Evolutionary conservation across 1,140 invertebrate genomes (phyloP).

Genomic region (Hermetia illucens): DNA sequence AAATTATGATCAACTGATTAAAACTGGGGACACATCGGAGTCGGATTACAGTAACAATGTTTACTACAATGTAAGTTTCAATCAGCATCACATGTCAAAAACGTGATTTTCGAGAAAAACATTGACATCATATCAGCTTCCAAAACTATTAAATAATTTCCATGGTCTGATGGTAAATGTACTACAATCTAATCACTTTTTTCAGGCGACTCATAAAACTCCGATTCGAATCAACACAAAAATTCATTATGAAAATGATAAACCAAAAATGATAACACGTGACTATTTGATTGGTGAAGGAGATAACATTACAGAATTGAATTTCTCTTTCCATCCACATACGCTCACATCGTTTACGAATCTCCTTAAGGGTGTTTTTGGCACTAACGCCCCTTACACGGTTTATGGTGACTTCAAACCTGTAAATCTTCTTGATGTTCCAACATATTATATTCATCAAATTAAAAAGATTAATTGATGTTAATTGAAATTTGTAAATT

Average conservation of each 20-base stretch:
- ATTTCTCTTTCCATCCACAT: constrained; percentile 76
- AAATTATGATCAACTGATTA: constrained; percentile 73
- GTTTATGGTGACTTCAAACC: constrained; percentile 71
- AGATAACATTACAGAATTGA: constrained; percentile 50
- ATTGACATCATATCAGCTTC: too few relatives aligned
- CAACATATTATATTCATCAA: constrained; percentile 74
- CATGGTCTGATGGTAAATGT: too few relatives aligned
- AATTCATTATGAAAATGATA: constrained; percentile 57
- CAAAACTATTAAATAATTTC: too few relatives aligned
- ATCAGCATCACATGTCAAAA: too few relatives aligned
- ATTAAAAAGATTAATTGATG: too few relatives aligned
- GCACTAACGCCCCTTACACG: constrained; percentile 42
- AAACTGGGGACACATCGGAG: constrained; percentile 52
- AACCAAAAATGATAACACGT: constrained; percentile 56
- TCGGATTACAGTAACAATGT: too few relatives aligned
- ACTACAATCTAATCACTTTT: too few relatives aligned
- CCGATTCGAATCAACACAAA: constrained; percentile 70
- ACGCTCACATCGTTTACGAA: constrained; percentile 50
- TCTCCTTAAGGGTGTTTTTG: constrained; percentile 58
- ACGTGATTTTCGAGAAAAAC: too few relatives aligned
- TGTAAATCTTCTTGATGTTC: constrained; percentile 41
- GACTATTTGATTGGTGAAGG: constrained; percentile 58
- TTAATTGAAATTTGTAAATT: too few relatives aligned
- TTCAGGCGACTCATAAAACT: constrained; percentile 69
- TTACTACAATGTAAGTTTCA: constrained; percentile 76